Base-by-base conservation (phyloP, 2,113 vertebrate species). In the Chloroceryle aenea region DNA sequence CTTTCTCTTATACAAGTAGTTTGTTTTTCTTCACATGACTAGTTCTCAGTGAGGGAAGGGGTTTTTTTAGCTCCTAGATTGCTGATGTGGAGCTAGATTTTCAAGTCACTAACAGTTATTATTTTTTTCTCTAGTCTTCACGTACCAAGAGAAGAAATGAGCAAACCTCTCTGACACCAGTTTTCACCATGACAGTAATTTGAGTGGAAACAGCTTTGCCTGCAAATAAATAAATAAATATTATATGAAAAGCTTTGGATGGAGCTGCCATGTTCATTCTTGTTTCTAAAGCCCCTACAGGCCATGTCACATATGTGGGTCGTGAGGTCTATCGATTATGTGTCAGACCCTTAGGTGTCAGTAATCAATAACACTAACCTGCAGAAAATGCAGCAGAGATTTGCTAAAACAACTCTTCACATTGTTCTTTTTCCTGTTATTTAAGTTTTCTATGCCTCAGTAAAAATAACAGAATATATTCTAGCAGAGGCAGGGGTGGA, bases 341-440 rank as follows among this genome's bases (percentile, higher is more conserved):
- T 98, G 98, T 98, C 98, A 98, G 97, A 97, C 95, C 97, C 93
- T 91, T 95, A 98, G 96, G 98, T 98, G 97, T 91, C 84, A 95
- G 97, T 97, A 96, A 98, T 98, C 98, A 98, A 98, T 98, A 98
- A 98, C 79, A 97, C 98, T 98, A 98, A 98, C 98, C 97, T 97
- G 97, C 97, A 97, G 96, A 97, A 98, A 98, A 98, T 93, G 97
- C 89, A 53, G 97, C 96, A 96, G 95, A 89, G 92, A 87, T 95
- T 97, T 96, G 95, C 93, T 93, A 96, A 96, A 91, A 62, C 85
- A 95, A 48, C 10, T 58, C 61, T 87, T 93, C 77, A 76, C 64
- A 52, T 91, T 92, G 77, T 91, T 96, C 79, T 93, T 84, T 93
- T 96, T 56, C 80, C 71, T 69, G 50, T 88, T 88, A 34, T 79